These are phyloP conservation scores for Rafetus swinhoei DNA, from an alignment of 2,113 vertebrate genomes.

Conservation along the genomic window DNA sequence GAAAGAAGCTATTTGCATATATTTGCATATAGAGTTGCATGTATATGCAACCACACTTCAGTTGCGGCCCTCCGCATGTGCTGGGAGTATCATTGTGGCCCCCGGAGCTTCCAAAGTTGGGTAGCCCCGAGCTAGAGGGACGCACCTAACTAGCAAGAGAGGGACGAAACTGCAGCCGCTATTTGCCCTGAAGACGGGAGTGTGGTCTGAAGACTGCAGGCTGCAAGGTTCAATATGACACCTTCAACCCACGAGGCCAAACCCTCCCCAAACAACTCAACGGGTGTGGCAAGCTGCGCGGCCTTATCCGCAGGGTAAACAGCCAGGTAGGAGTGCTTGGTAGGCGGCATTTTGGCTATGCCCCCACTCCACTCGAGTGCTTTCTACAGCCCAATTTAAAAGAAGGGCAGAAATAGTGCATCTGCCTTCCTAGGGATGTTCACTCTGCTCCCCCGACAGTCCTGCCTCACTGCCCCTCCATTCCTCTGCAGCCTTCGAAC, in stretches of 20 bases:
- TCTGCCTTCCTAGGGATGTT: rapidly evolving
- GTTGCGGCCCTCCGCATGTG: too few species aligned
- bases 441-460: rapidly evolving
- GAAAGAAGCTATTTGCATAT: too few species aligned
- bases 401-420: rapidly evolving
- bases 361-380: rapidly evolving
- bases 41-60: too few species aligned
- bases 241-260: not conserved
- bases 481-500: not conserved
- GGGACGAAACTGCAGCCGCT: not conserved
- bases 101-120: too few species aligned
- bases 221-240: not conserved
- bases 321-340: not conserved
- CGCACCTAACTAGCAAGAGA: rapidly evolving
- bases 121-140: rapidly evolving
- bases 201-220: not conserved
- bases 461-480: not conserved
- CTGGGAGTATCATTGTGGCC: too few species aligned
- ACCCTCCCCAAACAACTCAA: not conserved
- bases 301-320: not conserved
- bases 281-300: not conserved
- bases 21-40: too few species aligned
- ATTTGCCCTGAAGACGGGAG: not conserved
- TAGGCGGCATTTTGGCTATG: not conserved
- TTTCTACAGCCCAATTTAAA: not conserved